Evolutionary conservation across 2,113 vertebrate genomes (phyloP).

Genomic region (Indicator maculatus): DNA sequence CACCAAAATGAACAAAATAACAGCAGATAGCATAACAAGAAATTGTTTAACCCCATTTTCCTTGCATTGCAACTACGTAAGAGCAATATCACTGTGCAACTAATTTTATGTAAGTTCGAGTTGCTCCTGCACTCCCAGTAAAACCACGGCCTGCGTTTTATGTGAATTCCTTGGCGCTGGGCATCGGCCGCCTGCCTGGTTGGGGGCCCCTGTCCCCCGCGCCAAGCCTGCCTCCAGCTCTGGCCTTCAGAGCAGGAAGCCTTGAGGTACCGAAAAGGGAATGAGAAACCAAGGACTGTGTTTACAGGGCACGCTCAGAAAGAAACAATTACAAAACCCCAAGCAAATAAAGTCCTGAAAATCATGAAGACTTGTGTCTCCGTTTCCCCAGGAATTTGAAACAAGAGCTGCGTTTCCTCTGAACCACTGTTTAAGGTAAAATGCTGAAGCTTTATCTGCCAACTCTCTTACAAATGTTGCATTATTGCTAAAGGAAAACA

Average conservation of each 20-base stretch:
- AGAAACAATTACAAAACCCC: background rate
- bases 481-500: background rate
- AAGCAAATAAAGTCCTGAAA: background rate
- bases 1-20: constrained; percentile 29
- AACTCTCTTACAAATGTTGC: background rate
- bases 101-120: constrained; percentile 72
- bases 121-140: constrained; percentile 60
- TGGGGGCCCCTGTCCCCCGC: constrained; percentile 9
- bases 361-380: background rate
- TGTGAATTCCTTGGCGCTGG: constrained; percentile 73
- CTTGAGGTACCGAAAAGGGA: background rate
- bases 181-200: constrained; percentile 45
- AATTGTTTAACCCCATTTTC: constrained; percentile 67
- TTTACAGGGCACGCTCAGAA: background rate
- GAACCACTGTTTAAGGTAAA: background rate
- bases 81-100: constrained; percentile 58
- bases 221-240: background rate
- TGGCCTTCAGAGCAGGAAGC: constrained; percentile 7
- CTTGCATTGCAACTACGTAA: constrained; percentile 67
- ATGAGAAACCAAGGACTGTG: background rate
- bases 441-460: background rate
- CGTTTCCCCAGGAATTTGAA: constrained; percentile 5
- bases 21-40: constrained; percentile 29
- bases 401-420: background rate
- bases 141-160: constrained; percentile 70